Conservation (phyloP, 1,140 invertebrate genomes). For the Archivesica marissinica region DNA sequence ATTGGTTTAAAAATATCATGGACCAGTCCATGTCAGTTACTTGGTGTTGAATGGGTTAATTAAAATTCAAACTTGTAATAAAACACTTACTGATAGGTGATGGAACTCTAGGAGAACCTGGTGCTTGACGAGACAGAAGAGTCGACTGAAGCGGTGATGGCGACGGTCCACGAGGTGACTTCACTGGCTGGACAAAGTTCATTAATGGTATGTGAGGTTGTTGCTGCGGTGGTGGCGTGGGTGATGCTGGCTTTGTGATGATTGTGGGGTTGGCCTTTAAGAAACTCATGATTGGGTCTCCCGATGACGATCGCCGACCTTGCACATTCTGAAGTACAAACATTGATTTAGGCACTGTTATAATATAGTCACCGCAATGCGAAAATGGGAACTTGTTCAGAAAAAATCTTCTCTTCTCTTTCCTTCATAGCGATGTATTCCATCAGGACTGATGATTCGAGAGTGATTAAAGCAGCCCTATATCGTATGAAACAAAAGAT, state of each 20-base stretch:
- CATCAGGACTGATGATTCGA: too few relatives aligned
- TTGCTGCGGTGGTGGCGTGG: slow-evolving; percentile 66
- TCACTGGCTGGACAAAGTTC: slow-evolving; percentile 61
- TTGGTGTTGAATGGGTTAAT: too few relatives aligned
- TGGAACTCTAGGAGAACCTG: slow-evolving; percentile 79
- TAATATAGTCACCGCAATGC: too few relatives aligned
- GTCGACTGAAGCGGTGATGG: slow-evolving; percentile 71
- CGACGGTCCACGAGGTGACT: slow-evolving; percentile 67
- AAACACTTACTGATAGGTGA: slow-evolving; percentile 83
- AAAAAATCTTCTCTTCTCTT: too few relatives aligned
- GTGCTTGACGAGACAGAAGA: slow-evolving; percentile 75
- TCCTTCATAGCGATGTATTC: too few relatives aligned
- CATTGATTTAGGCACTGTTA: neutral
- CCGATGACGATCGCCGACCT: slow-evolving; percentile 81
- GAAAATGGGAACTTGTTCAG: too few relatives aligned
- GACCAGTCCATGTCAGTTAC: too few relatives aligned
- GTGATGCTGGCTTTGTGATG: slow-evolving; percentile 81
- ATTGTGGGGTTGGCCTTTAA: slow-evolving; percentile 81
- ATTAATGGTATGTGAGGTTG: slow-evolving; percentile 53
- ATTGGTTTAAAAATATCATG: too few relatives aligned
- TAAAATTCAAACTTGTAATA: too few relatives aligned
- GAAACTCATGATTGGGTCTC: slow-evolving; percentile 86
- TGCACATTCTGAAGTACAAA: slow-evolving; percentile 88
- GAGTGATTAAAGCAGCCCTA: too few relatives aligned
- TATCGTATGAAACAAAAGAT: too few relatives aligned